A percentile compares a stretch with the other conserved stretches of the same genome.
These are phyloP conservation scores for Auanema sp. DNA, from an alignment of 2,888 invertebrate species.

Conservation along the genomic window DNA sequence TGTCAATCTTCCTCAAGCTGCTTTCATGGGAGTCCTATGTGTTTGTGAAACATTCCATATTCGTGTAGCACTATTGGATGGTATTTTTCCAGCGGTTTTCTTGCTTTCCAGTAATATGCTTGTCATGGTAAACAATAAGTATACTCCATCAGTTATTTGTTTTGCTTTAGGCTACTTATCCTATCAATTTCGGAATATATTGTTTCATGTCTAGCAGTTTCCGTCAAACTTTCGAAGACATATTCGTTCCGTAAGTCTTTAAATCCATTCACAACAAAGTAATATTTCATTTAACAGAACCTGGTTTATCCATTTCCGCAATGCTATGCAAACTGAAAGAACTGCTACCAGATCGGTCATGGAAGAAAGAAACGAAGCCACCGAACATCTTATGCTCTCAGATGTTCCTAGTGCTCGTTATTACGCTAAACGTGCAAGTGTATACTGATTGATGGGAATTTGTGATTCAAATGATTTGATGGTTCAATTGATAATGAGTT, in stretches of 20 bases:
- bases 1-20: constrained; percentile 68
- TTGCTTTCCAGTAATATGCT: constrained; percentile 74
- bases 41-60: constrained; percentile 57
- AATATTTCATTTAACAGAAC: too few species aligned
- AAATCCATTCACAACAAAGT: too few species aligned
- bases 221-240: constrained; percentile 84
- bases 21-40: constrained; percentile 50
- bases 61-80: constrained; percentile 42
- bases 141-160: constrained; percentile 1
- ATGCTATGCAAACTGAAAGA: too few species aligned
- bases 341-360: too few species aligned
- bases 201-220: constrained; percentile 89
- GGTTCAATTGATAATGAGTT: too few species aligned
- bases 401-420: too few species aligned
- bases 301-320: too few species aligned
- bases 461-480: too few species aligned
- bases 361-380: too few species aligned
- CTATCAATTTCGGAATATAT: constrained; percentile 88
- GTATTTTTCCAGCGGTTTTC: constrained; percentile 51
- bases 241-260: constrained; percentile 69
- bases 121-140: constrained; percentile 71
- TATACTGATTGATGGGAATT: too few species aligned
- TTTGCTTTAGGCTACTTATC: constrained; percentile 76
- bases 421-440: too few species aligned
- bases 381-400: too few species aligned